Percentiles rank a stretch among this genome's conserved stretches.
Evolutionary conservation across 2,797 vertebrate species (phyloP).

Genomic region (Columba guinea): DNA sequence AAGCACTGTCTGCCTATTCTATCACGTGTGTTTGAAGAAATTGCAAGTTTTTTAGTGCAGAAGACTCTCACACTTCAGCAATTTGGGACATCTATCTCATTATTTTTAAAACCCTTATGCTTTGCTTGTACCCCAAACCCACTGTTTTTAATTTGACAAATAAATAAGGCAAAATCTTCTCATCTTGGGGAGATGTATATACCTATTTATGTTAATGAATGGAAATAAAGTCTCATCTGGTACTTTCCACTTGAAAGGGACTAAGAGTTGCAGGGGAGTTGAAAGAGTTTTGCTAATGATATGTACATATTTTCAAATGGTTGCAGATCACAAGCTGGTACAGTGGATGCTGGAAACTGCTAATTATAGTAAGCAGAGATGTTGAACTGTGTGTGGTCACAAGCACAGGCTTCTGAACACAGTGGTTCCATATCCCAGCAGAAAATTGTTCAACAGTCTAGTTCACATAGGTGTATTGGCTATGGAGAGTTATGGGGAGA

Average conservation of each 20-base stretch:
- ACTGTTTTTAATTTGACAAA: slow-evolving; percentile 33
- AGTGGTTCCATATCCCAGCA: neutral
- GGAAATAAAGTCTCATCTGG: neutral
- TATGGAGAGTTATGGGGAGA: neutral
- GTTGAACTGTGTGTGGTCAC: neutral
- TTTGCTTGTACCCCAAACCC: neutral
- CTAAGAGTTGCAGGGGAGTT: neutral
- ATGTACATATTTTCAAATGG: slow-evolving; percentile 5
- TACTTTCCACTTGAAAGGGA: neutral
- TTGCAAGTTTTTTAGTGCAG: neutral
- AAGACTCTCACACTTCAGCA: neutral
- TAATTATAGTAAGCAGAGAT: neutral
- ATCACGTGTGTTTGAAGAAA: neutral
- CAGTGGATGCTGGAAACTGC: neutral
- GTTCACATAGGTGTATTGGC: rapidly evolving
- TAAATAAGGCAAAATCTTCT: neutral
- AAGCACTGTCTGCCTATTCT: neutral
- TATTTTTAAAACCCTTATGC: slow-evolving; percentile 17
- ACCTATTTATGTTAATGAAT: slow-evolving; percentile 21
- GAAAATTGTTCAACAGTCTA: neutral
- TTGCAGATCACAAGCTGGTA: neutral
- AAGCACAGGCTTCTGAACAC: neutral
- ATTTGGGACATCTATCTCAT: slow-evolving; percentile 7
- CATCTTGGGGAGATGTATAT: neutral
- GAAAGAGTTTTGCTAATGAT: slow-evolving; percentile 20